Evolutionary conservation across 2,888 invertebrate genomes (phyloP), one percentile per base, ranked within the genome.

Genomic region (Sarcophaga variegata): DNA sequence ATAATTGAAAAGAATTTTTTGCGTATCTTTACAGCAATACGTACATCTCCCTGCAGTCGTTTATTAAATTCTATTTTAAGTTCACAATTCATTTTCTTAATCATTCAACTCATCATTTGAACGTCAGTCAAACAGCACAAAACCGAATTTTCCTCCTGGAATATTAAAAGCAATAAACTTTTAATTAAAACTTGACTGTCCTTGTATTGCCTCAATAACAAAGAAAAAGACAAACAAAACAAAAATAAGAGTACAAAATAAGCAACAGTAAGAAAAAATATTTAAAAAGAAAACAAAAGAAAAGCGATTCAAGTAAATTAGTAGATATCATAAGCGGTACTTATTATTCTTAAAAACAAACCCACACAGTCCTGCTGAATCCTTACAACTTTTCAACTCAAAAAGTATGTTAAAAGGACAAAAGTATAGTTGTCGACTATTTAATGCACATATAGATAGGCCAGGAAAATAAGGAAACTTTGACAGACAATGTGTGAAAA

Each of bases 91-190:
- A 20, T 49, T 69, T 69, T 22, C 25, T 49, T 69, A 27, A 70
- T 27, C 37, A 37, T 62, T 47, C 6, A n/a, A n/a, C 20, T 66
- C 66, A 47, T 60, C 20, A 67, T 60, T 27, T 14, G 17, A 67
- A 74, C 74, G 60, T 11, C 60, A 67, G 4, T n/a, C 60, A 62
- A 5, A 20, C 20, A 5, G 64, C 79, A 49, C 63, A 69, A 81
- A 81, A 70, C 59, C 25, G n/a, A 14, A 37, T 67, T 22, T 20
- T 20, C 20, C 37, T 66, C 37, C 71, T 20, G 66, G 25, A 75
- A 75, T 71, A 78, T 47, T 54, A 69, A 83, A 82, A 83, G 86
- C 82, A 86, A 86, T 83, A 82, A 62, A 86, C 67, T 80, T 86
- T 83, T 80, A 86, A 86, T 83, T 86, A 86, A 86, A 86, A 70